These are phyloP conservation scores for Amblyornis subalaris DNA, from an alignment of 2,113 vertebrate species.

Conservation along the genomic window DNA sequence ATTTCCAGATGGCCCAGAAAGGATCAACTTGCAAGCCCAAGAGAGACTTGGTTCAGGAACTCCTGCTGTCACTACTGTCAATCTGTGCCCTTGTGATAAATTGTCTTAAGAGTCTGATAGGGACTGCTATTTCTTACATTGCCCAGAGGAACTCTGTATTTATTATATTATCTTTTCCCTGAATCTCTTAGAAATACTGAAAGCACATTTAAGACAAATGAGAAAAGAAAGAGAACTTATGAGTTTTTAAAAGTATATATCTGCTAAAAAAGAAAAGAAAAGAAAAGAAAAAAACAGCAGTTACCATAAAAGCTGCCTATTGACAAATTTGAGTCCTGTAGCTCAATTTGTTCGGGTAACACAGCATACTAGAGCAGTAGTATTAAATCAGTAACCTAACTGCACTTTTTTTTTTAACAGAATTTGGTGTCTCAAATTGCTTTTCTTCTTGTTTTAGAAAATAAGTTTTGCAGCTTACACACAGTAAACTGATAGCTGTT, in stretches of 20 bases:
- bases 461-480: not conserved
- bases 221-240: not conserved
- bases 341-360: not conserved
- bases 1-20: constrained; percentile 26
- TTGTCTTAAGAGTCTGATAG: not conserved
- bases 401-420: not conserved
- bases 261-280: not conserved
- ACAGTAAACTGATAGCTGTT: not conserved
- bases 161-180: not conserved
- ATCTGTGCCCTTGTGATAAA: not conserved
- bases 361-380: not conserved
- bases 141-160: not conserved
- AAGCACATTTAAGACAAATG: not conserved
- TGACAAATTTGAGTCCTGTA: not conserved
- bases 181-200: not conserved
- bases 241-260: not conserved
- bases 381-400: not conserved
- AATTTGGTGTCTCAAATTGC: not conserved
- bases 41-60: not conserved
- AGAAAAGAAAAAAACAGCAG: not conserved
- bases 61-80: not conserved
- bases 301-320: not conserved
- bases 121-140: not conserved
- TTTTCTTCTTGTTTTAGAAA: not conserved
- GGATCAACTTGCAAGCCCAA: not conserved